Percentiles rank a stretch among this genome's conserved stretches.
phyloP scores from a whole-genome alignment of 2,113 vertebrate species.

The Microcebus ravelobensis region DNA sequence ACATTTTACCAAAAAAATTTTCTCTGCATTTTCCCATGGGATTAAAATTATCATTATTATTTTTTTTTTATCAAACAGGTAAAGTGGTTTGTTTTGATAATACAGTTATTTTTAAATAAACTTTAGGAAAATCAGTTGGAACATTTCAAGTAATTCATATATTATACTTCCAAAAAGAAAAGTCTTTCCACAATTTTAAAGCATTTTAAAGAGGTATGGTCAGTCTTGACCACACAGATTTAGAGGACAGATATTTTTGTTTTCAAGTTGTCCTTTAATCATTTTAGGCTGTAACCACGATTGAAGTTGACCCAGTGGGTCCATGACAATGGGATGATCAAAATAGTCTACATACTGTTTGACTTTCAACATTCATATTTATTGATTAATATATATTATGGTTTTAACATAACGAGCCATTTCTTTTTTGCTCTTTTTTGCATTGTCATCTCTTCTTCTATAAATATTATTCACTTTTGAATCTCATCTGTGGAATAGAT shows the following conservation, averaged over 20 bases:
- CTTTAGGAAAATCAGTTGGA: neutral
- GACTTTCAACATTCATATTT: slow-evolving; percentile 29
- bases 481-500: neutral
- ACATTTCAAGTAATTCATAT: neutral
- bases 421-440: slow-evolving; percentile 21
- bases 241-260: neutral
- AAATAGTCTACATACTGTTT: slow-evolving; percentile 22
- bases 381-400: slow-evolving; percentile 12
- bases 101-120: slow-evolving; percentile 22
- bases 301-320: neutral
- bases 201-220: neutral
- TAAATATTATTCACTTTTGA: slow-evolving; percentile 24
- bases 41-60: slow-evolving; percentile 14
- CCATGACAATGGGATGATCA: slow-evolving; percentile 18
- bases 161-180: slow-evolving; percentile 2
- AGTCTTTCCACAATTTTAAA: neutral
- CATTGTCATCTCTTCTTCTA: neutral
- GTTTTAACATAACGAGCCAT: neutral
- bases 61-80: neutral
- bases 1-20: neutral
- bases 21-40: neutral
- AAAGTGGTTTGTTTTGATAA: neutral
- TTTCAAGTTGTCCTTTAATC: neutral
- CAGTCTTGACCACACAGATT: neutral
- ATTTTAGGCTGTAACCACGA: neutral